These are phyloP conservation scores for Aphelenchoides besseyi DNA, from an alignment of 1,140 invertebrate species.

Conservation along the genomic window DNA sequence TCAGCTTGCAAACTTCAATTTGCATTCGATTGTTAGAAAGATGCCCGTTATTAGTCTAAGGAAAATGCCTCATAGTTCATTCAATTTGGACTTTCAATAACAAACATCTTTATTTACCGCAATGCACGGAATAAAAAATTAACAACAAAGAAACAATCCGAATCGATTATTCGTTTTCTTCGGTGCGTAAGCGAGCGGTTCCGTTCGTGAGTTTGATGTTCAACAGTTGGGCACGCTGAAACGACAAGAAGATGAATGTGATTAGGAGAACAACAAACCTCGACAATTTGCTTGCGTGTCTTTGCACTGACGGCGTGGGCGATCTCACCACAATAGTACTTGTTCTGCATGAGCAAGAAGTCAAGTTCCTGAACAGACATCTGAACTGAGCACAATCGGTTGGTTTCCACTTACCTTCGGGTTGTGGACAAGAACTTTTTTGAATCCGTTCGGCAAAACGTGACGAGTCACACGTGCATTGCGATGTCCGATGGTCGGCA, in stretches of 20 bases:
- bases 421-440: slow-evolving; percentile 83
- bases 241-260: too few species aligned
- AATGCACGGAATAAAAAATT: background rate
- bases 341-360: slow-evolving; percentile 96
- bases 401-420: slow-evolving; percentile 70
- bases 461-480: slow-evolving; percentile 80
- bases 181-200: slow-evolving; percentile 87
- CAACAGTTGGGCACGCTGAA: slow-evolving; percentile 90
- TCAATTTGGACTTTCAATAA: background rate
- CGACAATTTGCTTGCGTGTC: slow-evolving; percentile 90
- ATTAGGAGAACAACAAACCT: slow-evolving; percentile 64
- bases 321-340: slow-evolving; percentile 93
- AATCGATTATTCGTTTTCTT: slow-evolving; percentile 72
- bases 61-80: background rate
- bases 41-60: background rate
- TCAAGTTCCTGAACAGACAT: slow-evolving; percentile 79
- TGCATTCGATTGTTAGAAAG: background rate
- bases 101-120: background rate
- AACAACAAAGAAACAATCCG: slow-evolving; percentile 19
- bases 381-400: slow-evolving; percentile 11
- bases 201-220: slow-evolving; percentile 87
- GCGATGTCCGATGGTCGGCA: slow-evolving; percentile 99
- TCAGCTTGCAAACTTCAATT: background rate
- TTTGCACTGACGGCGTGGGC: slow-evolving; percentile 91
- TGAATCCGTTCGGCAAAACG: slow-evolving; percentile 94